Evolutionary conservation across 2,888 invertebrate genomes (phyloP).

Genomic region (Melanchra persicariae): DNA sequence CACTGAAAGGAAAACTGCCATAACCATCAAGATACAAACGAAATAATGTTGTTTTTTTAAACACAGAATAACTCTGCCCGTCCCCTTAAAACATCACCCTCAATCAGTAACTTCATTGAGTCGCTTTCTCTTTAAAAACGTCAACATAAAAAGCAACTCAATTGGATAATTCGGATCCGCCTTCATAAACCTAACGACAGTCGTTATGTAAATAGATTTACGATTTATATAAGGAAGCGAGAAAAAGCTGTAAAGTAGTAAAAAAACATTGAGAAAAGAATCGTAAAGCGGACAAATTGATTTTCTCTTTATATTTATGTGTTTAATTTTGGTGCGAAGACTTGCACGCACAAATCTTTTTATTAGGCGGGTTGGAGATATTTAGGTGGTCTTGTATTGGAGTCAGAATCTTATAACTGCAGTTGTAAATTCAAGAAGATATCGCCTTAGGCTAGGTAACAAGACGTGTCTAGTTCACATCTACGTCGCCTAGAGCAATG

Average conservation of each 20-base stretch:
- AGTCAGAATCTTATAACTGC: conserved; percentile 15
- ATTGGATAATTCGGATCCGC: conserved; percentile 58
- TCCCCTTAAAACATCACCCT: not conserved
- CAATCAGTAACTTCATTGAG: conserved; percentile 32
- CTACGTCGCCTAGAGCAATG: not conserved
- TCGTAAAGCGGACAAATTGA: conserved; percentile 65
- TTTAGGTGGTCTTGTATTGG: conserved; percentile 17
- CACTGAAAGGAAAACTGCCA: not conserved
- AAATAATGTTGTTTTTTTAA: not conserved
- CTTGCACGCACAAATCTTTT: conserved; percentile 39
- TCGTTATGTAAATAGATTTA: conserved; percentile 66
- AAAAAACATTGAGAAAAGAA: conserved; percentile 61
- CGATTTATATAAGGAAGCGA: conserved; percentile 56
- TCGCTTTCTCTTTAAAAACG: conserved; percentile 27
- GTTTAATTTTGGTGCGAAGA: conserved; percentile 56
- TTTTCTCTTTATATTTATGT: conserved; percentile 60
- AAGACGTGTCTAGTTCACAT: not conserved
- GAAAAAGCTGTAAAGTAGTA: conserved; percentile 62
- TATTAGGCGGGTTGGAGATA: conserved; percentile 23
- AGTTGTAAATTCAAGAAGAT: conserved; percentile 32
- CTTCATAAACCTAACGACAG: conserved; percentile 61
- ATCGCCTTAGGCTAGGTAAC: conserved; percentile 1
- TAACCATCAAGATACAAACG: not conserved
- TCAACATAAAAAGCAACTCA: conserved; percentile 55
- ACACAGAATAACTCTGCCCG: not conserved